Percentiles rank a stretch among this genome's conserved stretches.
phyloP scores from a whole-genome alignment of 2,888 invertebrate genomes.

The Ypsolopha sequella region DNA sequence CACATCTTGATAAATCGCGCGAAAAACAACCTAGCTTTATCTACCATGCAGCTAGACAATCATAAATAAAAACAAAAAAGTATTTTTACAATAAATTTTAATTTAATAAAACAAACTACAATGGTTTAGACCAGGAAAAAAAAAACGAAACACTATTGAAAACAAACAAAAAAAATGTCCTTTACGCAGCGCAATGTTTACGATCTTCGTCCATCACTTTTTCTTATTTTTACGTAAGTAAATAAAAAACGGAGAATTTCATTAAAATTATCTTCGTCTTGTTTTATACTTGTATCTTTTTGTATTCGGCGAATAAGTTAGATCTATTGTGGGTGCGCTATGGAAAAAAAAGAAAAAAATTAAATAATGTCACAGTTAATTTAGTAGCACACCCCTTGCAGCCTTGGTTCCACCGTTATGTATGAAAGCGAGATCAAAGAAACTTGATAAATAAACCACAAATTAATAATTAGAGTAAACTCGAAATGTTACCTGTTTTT shows the following conservation, averaged over 20 bases:
- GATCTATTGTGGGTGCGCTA: constrained; percentile 64
- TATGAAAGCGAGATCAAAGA: too few relatives aligned
- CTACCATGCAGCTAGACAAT: constrained; percentile 43
- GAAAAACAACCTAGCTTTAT: constrained; percentile 13
- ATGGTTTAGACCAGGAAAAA: neutral
- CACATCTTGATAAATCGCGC: neutral
- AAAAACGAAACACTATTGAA: constrained; percentile 28
- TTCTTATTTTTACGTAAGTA: constrained; percentile 6
- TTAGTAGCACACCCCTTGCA: constrained; percentile 50
- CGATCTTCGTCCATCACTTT: constrained; percentile 25
- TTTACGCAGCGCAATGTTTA: constrained; percentile 41
- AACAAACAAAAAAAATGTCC: constrained; percentile 45
- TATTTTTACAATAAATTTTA: constrained; percentile 54
- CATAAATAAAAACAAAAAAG: constrained; percentile 30
- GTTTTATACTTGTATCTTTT: constrained; percentile 64
- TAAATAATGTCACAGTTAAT: constrained; percentile 3
- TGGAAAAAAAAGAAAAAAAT: constrained; percentile 40
- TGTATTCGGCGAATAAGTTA: constrained; percentile 25
- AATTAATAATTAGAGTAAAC: too few relatives aligned
- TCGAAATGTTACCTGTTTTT: too few relatives aligned
- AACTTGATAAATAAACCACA: too few relatives aligned
- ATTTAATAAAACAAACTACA: constrained; percentile 43
- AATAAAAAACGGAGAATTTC: constrained; percentile 7
- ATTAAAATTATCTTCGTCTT: constrained; percentile 23
- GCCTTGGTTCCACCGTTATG: neutral